Base-by-base conservation (phyloP, 2,888 invertebrate species). In the Chloroclystis v-ata region DNA sequence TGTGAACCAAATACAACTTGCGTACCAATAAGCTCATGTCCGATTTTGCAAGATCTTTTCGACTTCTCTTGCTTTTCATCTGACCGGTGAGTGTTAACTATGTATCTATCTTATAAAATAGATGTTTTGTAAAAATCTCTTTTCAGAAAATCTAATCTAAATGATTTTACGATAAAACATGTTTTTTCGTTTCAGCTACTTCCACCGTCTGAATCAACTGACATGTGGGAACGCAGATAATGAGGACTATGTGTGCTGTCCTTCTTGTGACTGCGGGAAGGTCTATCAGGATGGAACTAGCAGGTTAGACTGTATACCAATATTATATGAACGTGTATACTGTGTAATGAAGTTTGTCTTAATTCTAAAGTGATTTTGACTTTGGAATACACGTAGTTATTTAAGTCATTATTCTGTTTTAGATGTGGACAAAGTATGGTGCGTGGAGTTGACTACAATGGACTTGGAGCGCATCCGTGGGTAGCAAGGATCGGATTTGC, bases 401-500 rank as follows among this genome's bases (percentile, higher is more conserved):
- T 20, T 2, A 26, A 26, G 8, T 26, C 26, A 26, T 8, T 26
- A n/a, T n/a, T 26, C 4, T 7, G 10, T 35, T 24, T 24, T 11
- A 35, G 35, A 32, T 93, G 93, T 53, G 93, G 93, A 0, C 87
- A 89, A 61, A 90, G 92, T 9, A 87, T 92, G 78, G 91, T 93
- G 1, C 90, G 90, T 53, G 92, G 92, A 0, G 86, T 89, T 4
- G 89, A 89, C 47, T 92, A 92, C 59, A 89, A 86, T 28, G 92
- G 92, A 1, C 73, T 94, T 5, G 95, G 95, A 1, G 90, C 92
- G 0, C 93, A 92, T 71, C 95, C 95, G 0, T 95, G 94, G 90
- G 91, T 93, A 0, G 94, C 91, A 0, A 87, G 94, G 61, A 89
- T 95, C 52, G 94, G 94, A 25, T 95, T 94, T 63, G 91, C 91